Conservation (phyloP, 2,797 vertebrate genomes). For the Phoeniculus purpureus region DNA sequence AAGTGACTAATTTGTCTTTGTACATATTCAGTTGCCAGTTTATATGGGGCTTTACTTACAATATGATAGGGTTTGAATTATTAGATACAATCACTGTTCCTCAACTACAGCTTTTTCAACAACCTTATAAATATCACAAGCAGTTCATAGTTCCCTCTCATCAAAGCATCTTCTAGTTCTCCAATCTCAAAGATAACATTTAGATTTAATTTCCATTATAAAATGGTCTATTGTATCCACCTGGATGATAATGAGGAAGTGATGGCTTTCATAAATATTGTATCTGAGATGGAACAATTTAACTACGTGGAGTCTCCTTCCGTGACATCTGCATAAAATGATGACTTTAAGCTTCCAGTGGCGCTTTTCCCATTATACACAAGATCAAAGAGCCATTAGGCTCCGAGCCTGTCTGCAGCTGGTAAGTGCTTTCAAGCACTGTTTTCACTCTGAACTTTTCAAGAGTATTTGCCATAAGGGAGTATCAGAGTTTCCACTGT, state of each 20-base stretch:
- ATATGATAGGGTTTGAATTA: background rate
- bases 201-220: conserved; percentile 3
- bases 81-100: background rate
- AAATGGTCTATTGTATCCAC: background rate
- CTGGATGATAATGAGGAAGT: background rate
- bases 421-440: background rate
- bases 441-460: background rate
- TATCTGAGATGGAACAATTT: background rate
- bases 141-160: background rate
- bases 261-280: conserved; percentile 34
- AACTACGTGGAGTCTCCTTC: background rate
- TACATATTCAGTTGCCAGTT: background rate
- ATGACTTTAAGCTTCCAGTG: conserved; percentile 42
- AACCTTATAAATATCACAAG: background rate
- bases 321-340: conserved; percentile 33
- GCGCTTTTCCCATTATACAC: conserved; percentile 8
- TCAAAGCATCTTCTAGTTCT: background rate
- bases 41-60: background rate
- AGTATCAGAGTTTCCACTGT: background rate
- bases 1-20: background rate
- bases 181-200: conserved; percentile 10
- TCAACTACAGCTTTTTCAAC: background rate
- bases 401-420: conserved; percentile 21
- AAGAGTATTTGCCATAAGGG: background rate
- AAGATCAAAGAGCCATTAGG: conserved; percentile 47